Evolutionary conservation across 2,888 invertebrate species (phyloP), one percentile per base, ranked within the genome.

Genomic region (Amaurobius ferox): DNA sequence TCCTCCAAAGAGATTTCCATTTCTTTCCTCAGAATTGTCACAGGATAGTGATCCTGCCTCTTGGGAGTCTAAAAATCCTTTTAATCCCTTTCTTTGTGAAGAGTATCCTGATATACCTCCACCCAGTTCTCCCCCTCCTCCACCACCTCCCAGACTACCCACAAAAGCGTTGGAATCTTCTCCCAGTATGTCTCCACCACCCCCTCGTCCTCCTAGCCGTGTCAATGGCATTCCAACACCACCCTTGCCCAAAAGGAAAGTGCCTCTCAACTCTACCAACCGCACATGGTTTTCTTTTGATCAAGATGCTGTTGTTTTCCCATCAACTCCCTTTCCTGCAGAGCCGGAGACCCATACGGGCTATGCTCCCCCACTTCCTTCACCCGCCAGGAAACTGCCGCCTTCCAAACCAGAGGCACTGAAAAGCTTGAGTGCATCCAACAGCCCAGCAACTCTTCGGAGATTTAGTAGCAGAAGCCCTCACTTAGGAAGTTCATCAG

Each of bases 91-190:
- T 44, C n/a, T 76, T 19, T 19, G n/a, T 7, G 83, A 68, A 11
- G 73, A 72, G 11, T 70, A 35, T 11, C 79, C 67, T 11, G 72
- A 73, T 23, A 29, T 77, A 11, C 16, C 76, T n/a, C 73, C 73
- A 6, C 87, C 80, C 44, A 76, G 66, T 16, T 77, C 67, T 61
- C 77, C 87, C 5, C 87, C 87, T 1, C 86, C 87, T 1, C 87
- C 87, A 7, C 83, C 83, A 13, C 87, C 80, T 35, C 81, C 87
- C 13, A 78, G 87, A 48, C 26, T 87, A 6, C 83, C 87, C 7
- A 61, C 55, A 9, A 77, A 73, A 35, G 44, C 28, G 6, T 29
- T 23, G 2, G 83, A 85, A 39, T 35, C 55, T n/a, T 39, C 44
- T 26, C 19, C n/a, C 5, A 32, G 35, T 35, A 29, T 61, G 26